Evolutionary conservation across 2,113 vertebrate species (phyloP).

Genomic region (Perognathus longimembris): DNA sequence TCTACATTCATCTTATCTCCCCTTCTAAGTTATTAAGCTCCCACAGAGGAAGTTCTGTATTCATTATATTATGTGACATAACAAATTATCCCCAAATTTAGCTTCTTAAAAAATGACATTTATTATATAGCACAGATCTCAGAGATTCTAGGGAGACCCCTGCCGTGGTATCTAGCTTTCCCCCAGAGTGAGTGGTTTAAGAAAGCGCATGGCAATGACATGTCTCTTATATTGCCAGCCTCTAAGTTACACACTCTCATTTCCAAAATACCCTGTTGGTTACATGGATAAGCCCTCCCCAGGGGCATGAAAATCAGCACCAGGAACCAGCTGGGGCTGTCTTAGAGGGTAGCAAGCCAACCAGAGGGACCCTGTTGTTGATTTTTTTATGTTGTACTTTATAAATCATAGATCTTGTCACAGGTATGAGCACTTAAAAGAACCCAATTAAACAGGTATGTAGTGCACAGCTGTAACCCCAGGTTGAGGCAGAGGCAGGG

Average conservation of each 20-base stretch:
- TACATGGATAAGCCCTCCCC: neutral
- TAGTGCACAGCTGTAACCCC: too few species aligned
- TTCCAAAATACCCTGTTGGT: neutral
- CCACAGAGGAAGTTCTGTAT: neutral
- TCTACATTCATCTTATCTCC: conserved; percentile 23
- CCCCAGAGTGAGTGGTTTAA: neutral
- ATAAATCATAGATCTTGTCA: neutral
- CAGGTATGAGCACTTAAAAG: neutral
- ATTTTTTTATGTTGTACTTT: neutral
- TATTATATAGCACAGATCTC: neutral
- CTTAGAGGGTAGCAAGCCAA: neutral
- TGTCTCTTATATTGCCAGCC: neutral
- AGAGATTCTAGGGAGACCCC: neutral
- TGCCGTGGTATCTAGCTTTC: neutral
- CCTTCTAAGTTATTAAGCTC: neutral
- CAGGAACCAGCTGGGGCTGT: neutral
- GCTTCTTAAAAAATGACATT: neutral
- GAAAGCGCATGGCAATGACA: neutral
- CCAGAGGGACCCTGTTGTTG: neutral
- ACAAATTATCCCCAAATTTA: neutral
- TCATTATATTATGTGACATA: neutral
- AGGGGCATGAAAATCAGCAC: neutral
- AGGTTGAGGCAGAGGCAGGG: neutral
- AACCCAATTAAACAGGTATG: neutral
- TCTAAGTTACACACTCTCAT: neutral